phyloP scores from a whole-genome alignment of 2,113 vertebrate genomes.

The Nesogale talazaci region DNA sequence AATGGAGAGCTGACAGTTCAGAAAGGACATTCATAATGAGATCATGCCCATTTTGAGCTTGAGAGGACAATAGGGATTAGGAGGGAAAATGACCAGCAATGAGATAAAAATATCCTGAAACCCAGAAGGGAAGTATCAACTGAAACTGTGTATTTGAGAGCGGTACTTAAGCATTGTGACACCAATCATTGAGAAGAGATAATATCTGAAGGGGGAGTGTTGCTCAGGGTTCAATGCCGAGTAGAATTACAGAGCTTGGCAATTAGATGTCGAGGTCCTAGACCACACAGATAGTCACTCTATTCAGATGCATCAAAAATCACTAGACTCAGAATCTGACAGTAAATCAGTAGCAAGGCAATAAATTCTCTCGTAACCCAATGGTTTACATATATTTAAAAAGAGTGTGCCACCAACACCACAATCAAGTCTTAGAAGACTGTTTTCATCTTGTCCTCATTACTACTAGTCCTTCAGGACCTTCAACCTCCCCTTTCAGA shows the following conservation, averaged over 20 bases:
- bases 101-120: neutral
- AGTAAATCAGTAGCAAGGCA: neutral
- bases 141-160: neutral
- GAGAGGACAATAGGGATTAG: neutral
- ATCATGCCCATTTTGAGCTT: neutral
- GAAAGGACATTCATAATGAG: constrained; percentile 4
- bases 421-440: no score
- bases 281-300: neutral
- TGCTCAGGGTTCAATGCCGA: neutral
- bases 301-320: constrained; percentile 25
- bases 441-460: no score
- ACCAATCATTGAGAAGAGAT: neutral
- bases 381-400: neutral
- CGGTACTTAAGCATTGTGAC: neutral
- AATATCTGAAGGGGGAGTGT: neutral
- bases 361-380: neutral
- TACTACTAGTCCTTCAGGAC: no score
- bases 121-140: neutral
- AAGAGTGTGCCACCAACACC: no score
- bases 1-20: neutral
- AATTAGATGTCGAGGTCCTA: neutral
- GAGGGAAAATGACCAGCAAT: neutral
- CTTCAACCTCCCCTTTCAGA: no score
- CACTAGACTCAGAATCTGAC: neutral
- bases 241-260: neutral